These are phyloP conservation scores for Watsonalla binaria DNA, from an alignment of 2,888 invertebrate genomes.

Conservation along the genomic window DNA sequence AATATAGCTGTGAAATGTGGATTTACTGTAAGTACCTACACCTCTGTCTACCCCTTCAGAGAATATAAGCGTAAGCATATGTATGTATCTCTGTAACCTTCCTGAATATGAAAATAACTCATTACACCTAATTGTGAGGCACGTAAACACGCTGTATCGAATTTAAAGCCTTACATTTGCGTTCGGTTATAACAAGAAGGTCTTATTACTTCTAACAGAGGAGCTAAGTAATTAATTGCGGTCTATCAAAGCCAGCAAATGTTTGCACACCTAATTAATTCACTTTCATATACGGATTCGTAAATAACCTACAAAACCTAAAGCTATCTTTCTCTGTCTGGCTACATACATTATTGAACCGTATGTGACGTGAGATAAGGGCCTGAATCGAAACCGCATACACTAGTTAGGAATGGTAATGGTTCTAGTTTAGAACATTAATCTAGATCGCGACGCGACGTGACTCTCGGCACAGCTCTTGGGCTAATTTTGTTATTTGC, in stretches of 20 bases:
- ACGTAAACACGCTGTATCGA: background rate
- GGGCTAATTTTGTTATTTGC: background rate
- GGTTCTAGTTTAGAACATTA: background rate
- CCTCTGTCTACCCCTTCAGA: too few relatives aligned
- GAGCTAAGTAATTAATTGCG: constrained; percentile 4
- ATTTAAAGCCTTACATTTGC: background rate
- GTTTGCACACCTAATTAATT: constrained; percentile 3
- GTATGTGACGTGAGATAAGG: background rate
- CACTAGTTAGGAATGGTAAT: background rate
- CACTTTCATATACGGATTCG: constrained; percentile 1
- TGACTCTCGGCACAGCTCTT: background rate
- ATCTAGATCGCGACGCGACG: background rate
- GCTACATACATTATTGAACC: background rate
- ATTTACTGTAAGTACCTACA: too few relatives aligned
- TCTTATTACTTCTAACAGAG: background rate
- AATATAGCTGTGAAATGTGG: too few relatives aligned
- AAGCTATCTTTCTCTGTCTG: background rate
- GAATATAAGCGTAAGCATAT: too few relatives aligned
- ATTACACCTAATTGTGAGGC: background rate
- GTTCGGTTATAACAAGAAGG: background rate
- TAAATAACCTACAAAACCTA: background rate
- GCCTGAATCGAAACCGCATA: background rate
- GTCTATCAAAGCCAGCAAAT: constrained; percentile 1
- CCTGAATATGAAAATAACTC: background rate
- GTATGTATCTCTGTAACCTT: too few relatives aligned